Percentiles rank a stretch among this genome's conserved stretches.
These are phyloP conservation scores for Heterochromis multidens DNA, from an alignment of 2,113 vertebrate species.

Conservation along the genomic window DNA sequence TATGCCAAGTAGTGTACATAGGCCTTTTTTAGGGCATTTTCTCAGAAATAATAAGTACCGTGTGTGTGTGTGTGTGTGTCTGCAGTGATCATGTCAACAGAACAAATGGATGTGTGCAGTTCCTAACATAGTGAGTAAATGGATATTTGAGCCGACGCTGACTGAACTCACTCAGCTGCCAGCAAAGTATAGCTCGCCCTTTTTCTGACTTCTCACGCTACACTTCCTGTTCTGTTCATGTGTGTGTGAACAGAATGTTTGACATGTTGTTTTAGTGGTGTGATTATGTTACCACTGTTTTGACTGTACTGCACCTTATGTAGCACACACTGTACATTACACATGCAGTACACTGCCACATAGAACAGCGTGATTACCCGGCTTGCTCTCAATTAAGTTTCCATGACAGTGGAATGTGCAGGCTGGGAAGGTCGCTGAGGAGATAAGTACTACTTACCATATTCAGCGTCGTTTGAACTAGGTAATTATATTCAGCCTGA, in stretches of 20 bases:
- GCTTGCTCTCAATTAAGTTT: constrained; percentile 49
- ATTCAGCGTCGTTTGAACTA: constrained; percentile 55
- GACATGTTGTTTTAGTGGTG: not conserved
- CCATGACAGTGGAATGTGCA: constrained; percentile 50
- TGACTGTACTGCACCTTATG: not conserved
- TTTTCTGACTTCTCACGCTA: not conserved
- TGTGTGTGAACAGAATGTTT: not conserved
- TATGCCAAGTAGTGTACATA: not conserved
- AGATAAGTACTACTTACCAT: constrained; percentile 70
- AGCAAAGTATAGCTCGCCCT: not conserved
- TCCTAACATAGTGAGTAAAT: not conserved
- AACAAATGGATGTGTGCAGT: not conserved
- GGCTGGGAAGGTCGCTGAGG: constrained; percentile 48
- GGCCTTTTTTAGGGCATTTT: not conserved
- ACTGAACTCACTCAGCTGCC: not conserved
- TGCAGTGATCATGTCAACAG: not conserved
- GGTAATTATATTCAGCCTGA: constrained; percentile 63
- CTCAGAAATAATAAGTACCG: not conserved
- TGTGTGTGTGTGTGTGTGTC: not conserved
- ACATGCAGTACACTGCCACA: not conserved
- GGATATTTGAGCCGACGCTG: not conserved
- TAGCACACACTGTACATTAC: not conserved
- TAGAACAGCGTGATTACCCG: constrained; percentile 1
- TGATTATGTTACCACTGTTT: not conserved
- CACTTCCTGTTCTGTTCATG: not conserved